Conservation (phyloP, 2,888 invertebrate species). For the Hesperia comma region DNA sequence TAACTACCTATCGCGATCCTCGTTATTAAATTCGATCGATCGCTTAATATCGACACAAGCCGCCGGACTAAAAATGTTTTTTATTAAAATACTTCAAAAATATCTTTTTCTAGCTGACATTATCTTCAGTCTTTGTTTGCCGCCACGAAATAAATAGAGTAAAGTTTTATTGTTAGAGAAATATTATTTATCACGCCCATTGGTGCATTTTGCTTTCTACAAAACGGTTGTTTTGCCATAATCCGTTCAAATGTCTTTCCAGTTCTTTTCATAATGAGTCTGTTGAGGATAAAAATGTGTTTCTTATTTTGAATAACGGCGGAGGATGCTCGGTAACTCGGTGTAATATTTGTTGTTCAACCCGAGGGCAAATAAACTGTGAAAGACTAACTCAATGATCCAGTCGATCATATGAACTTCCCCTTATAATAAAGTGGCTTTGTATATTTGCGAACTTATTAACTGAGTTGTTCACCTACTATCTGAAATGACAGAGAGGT, state of each 20-base stretch:
- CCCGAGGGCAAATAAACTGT: conserved; percentile 53
- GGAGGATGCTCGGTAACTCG: conserved; percentile 48
- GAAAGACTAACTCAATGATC: conserved; percentile 58
- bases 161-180: conserved; percentile 12
- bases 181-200: conserved; percentile 26
- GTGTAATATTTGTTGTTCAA: conserved; percentile 54
- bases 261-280: conserved; percentile 34
- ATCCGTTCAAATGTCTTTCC: conserved; percentile 38
- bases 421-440: conserved; percentile 33
- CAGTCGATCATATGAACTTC: conserved; percentile 59
- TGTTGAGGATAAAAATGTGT: conserved; percentile 33
- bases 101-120: background rate
- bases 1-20: too few relatives aligned
- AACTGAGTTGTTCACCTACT: too few relatives aligned
- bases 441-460: background rate
- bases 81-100: too few relatives aligned
- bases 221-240: conserved; percentile 35
- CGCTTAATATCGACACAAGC: too few relatives aligned
- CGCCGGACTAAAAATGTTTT: too few relatives aligned
- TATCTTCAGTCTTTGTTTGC: background rate
- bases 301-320: conserved; percentile 32
- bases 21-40: too few relatives aligned
- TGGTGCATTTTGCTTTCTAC: conserved; percentile 19
- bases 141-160: background rate
- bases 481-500: too few relatives aligned